Evolutionary conservation across 2,888 invertebrate species (phyloP).

Genomic region (Agonopterix subpropinquella): DNA sequence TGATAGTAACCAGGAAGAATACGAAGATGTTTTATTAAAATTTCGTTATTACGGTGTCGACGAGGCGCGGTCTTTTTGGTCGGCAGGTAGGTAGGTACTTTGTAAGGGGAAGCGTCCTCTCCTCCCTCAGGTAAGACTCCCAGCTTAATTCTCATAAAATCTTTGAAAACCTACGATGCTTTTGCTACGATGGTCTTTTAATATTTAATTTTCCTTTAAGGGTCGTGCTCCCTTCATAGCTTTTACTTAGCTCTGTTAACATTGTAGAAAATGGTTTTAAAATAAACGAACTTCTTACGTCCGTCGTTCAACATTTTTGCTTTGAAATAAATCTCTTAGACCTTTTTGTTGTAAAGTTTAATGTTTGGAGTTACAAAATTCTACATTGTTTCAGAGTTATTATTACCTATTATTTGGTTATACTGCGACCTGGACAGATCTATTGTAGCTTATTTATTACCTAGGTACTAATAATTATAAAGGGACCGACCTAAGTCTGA

Average conservation of each 20-base stretch:
- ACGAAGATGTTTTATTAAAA: constrained; percentile 58
- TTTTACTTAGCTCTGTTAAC: constrained; percentile 32
- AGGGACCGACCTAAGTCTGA: too few relatives aligned
- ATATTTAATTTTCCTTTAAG: constrained; percentile 66
- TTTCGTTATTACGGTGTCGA: constrained; percentile 55
- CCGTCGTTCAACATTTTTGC: constrained; percentile 12
- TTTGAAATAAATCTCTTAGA: neutral
- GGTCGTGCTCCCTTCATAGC: constrained; percentile 29
- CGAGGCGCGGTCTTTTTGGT: constrained; percentile 15
- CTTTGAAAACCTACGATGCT: constrained; percentile 37
- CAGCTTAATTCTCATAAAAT: constrained; percentile 52
- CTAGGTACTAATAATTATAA: too few relatives aligned
- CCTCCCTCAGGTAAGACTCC: constrained; percentile 32
- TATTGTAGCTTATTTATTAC: too few relatives aligned
- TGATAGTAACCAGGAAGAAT: constrained; percentile 21
- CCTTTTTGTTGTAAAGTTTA: too few relatives aligned
- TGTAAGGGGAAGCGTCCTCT: constrained; percentile 30
- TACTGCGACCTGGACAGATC: too few relatives aligned
- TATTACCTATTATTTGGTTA: too few relatives aligned
- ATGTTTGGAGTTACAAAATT: too few relatives aligned
- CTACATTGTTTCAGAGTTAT: too few relatives aligned
- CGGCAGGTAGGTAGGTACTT: constrained; percentile 4
- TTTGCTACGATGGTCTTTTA: constrained; percentile 58
- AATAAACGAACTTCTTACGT: constrained; percentile 13
- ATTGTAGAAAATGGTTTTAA: constrained; percentile 29